phyloP scores from a whole-genome alignment of 23 tunicate species.

The Aplidium turbinatum region DNA sequence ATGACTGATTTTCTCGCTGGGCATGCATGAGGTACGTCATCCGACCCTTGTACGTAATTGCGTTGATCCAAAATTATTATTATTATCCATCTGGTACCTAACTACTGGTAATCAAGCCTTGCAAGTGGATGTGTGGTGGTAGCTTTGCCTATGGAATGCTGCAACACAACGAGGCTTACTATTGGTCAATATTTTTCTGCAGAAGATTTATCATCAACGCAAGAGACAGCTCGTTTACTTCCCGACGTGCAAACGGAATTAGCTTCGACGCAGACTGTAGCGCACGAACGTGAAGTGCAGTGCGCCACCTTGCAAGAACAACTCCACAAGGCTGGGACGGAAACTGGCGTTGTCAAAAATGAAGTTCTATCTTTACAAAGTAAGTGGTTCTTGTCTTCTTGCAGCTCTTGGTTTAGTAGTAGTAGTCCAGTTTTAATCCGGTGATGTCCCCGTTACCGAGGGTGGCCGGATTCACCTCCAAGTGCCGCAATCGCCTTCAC shows the following conservation, averaged over 20 bases:
- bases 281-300: constrained; percentile 3
- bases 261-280: background rate
- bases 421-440: background rate
- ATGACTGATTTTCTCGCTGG: no score
- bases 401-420: background rate
- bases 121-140: no score
- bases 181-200: background rate
- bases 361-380: constrained; percentile 17
- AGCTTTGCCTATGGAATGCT: no score
- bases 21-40: no score
- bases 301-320: constrained; percentile 21
- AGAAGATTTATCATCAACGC: constrained; percentile 4
- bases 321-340: constrained; percentile 1
- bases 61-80: no score
- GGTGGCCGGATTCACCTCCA: no score
- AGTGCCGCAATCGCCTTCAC: no score
- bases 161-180: no score
- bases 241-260: background rate
- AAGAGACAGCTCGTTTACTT: background rate
- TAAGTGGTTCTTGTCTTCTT: background rate
- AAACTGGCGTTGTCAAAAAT: constrained; percentile 7
- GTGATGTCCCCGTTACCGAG: no score
- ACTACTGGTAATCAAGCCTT: no score
- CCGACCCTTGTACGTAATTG: no score
- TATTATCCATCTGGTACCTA: no score